These are phyloP conservation scores for Australoheros facetus DNA, from an alignment of 2,797 vertebrate genomes.

Conservation along the genomic window DNA sequence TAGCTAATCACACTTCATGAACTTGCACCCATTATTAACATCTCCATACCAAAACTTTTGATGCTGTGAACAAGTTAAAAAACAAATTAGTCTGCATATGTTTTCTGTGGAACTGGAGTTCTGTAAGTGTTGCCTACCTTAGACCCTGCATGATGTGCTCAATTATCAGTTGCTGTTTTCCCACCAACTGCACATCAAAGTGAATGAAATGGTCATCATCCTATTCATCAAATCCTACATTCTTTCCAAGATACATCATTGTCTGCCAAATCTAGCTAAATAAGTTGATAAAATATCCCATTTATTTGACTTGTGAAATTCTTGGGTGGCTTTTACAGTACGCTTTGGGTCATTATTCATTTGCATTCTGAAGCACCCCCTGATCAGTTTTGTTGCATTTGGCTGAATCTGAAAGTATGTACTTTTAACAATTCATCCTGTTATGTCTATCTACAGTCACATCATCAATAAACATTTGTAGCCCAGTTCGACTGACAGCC, in stretches of 20 bases:
- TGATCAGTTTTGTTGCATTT: not conserved
- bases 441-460: not conserved
- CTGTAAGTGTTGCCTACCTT: not conserved
- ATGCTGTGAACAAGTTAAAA: not conserved
- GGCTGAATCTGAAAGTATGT: not conserved
- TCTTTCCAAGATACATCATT: not conserved
- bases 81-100: not conserved
- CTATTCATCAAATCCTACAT: not conserved
- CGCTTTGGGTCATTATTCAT: not conserved
- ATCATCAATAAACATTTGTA: not conserved
- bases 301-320: not conserved
- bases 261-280: not conserved
- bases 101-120: not conserved
- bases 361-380: not conserved
- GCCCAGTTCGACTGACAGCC: not conserved
- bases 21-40: not conserved
- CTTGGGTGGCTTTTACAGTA: not conserved
- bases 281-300: not conserved
- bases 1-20: constrained; percentile 7
- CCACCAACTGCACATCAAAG: not conserved
- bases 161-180: not conserved
- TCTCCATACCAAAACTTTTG: not conserved
- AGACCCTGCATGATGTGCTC: not conserved
- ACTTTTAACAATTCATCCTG: not conserved
- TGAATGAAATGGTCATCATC: not conserved